Conservation (phyloP, 2,113 vertebrate species). For the Pipa parva region DNA sequence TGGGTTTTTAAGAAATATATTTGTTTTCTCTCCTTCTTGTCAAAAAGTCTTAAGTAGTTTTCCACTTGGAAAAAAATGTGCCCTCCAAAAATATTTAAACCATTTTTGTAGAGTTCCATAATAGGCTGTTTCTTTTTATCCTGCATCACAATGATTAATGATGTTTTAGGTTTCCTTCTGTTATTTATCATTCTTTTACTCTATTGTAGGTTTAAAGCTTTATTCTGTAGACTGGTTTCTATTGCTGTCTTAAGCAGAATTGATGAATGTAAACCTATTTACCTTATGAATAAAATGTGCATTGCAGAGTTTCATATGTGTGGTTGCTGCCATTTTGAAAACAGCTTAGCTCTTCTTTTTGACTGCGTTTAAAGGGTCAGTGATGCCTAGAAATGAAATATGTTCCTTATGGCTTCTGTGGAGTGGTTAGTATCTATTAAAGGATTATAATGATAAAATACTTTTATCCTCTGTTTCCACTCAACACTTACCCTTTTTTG, state of each 20-base stretch:
- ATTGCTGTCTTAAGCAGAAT: neutral
- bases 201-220: neutral
- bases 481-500: no score
- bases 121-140: neutral
- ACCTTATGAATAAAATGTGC: neutral
- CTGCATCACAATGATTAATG: neutral
- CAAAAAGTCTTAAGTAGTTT: neutral
- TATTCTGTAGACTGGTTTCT: neutral
- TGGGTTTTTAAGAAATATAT: no score
- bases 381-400: no score
- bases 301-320: no score
- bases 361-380: no score
- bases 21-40: neutral
- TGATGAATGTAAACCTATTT: neutral
- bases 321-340: no score
- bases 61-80: neutral
- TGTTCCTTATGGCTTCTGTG: no score
- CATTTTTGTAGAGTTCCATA: neutral
- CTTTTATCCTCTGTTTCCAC: no score
- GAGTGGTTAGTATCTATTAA: no score
- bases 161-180: neutral
- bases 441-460: no score
- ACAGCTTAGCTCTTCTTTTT: no score
- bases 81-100: neutral
- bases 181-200: neutral